These are phyloP conservation scores for Lytechinus variegatus DNA, from an alignment of 35 echinoderm and acorn worm species.

Conservation along the genomic window DNA sequence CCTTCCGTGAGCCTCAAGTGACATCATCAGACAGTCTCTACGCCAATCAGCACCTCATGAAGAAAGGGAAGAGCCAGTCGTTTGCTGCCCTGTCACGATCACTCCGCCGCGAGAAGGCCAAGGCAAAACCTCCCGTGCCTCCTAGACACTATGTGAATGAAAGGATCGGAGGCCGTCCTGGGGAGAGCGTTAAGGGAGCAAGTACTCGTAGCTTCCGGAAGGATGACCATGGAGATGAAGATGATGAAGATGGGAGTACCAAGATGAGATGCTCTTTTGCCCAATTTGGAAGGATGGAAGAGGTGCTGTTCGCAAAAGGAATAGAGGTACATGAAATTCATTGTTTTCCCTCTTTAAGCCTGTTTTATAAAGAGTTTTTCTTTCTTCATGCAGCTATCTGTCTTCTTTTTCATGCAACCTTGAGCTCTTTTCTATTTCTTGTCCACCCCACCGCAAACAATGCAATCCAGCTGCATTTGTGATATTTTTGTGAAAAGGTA, in stretches of 20 bases:
- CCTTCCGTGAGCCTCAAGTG: background rate
- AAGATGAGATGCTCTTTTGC: slow-evolving; percentile 51
- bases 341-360: too few species aligned
- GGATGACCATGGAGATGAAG: slow-evolving; percentile 39
- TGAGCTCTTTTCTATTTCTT: too few species aligned
- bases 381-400: too few species aligned
- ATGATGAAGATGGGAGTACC: background rate
- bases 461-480: too few species aligned
- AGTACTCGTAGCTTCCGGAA: background rate
- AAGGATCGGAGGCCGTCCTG: slow-evolving; percentile 17
- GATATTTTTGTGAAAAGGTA: too few species aligned
- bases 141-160: background rate
- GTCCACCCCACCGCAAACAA: too few species aligned
- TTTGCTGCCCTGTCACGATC: slow-evolving; percentile 33
- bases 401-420: too few species aligned
- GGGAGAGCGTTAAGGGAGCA: background rate
- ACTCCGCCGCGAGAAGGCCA: slow-evolving; percentile 9
- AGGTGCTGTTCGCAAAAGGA: slow-evolving; percentile 35
- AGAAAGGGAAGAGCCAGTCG: slow-evolving; percentile 48
- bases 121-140: slow-evolving; percentile 19
- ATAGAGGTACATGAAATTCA: background rate
- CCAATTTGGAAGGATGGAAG: slow-evolving; percentile 40
- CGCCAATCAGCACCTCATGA: slow-evolving; percentile 22
- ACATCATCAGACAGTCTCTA: background rate
- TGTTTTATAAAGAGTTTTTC: too few species aligned